A percentile compares a stretch with the other conserved stretches of the same genome.
Evolutionary conservation across 2,113 vertebrate genomes (phyloP).

Genomic region (Centrocercus urophasianus): DNA sequence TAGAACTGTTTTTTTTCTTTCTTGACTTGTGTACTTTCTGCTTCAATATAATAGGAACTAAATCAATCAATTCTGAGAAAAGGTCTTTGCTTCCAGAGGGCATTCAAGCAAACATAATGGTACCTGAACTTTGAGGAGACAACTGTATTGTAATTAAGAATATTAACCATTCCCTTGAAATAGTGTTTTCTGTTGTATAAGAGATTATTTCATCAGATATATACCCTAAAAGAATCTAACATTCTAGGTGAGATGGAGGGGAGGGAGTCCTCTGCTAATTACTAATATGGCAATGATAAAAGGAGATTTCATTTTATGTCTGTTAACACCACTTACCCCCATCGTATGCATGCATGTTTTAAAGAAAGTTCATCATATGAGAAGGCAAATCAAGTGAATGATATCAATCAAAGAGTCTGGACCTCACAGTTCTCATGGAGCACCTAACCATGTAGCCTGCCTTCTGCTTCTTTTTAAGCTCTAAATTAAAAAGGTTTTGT

Average conservation of each 20-base stretch:
- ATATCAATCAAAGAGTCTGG: neutral
- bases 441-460: neutral
- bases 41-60: neutral
- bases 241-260: neutral
- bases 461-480: neutral
- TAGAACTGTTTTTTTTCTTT: neutral
- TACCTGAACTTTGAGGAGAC: neutral
- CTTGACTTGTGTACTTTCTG: slow-evolving; percentile 36
- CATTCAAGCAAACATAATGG: neutral
- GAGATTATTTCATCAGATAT: neutral
- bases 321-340: neutral
- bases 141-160: neutral
- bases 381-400: neutral
- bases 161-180: neutral
- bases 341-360: fast-evolving
- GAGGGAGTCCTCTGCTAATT: neutral
- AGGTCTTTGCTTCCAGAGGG: neutral
- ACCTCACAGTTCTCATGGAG: neutral
- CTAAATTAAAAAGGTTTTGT: neutral
- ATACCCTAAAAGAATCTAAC: neutral
- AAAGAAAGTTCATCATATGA: neutral
- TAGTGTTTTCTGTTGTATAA: neutral
- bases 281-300: neutral
- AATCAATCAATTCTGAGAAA: slow-evolving; percentile 3
- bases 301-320: neutral